Conservation (phyloP, 2,113 vertebrate genomes). For the Thinocorus orbignyianus region DNA sequence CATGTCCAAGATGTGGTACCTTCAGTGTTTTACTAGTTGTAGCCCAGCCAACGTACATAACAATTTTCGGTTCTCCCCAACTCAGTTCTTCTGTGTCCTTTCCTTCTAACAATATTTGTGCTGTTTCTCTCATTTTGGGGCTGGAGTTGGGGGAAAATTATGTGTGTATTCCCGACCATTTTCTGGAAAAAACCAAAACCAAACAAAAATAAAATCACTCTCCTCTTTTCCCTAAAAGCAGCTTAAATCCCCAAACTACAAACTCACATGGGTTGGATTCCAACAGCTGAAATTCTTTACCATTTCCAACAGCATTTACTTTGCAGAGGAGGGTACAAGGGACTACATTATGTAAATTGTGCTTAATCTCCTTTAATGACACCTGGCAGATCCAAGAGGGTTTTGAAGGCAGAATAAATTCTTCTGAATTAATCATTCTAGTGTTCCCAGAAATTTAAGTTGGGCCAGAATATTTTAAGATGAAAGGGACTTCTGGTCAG, state of each 20-base stretch:
- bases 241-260: background rate
- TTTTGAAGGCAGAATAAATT: constrained; percentile 1
- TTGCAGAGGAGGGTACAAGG: background rate
- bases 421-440: constrained; percentile 15
- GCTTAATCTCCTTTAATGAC: constrained; percentile 16
- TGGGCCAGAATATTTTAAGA: background rate
- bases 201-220: background rate
- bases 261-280: background rate
- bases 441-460: constrained; percentile 9
- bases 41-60: background rate
- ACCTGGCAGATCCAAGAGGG: background rate
- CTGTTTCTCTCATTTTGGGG: background rate
- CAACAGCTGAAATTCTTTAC: background rate
- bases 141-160: background rate
- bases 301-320: background rate
- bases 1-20: background rate
- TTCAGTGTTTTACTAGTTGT: background rate
- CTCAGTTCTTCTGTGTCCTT: background rate
- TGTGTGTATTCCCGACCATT: background rate
- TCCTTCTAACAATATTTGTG: background rate
- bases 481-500: constrained; percentile 45
- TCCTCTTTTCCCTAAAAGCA: background rate
- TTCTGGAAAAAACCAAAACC: background rate
- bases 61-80: background rate
- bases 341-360: background rate